These are phyloP conservation scores for Virgularia gustaviana DNA, from an alignment of 92 coral and sea anemone species.

Conservation along the genomic window DNA sequence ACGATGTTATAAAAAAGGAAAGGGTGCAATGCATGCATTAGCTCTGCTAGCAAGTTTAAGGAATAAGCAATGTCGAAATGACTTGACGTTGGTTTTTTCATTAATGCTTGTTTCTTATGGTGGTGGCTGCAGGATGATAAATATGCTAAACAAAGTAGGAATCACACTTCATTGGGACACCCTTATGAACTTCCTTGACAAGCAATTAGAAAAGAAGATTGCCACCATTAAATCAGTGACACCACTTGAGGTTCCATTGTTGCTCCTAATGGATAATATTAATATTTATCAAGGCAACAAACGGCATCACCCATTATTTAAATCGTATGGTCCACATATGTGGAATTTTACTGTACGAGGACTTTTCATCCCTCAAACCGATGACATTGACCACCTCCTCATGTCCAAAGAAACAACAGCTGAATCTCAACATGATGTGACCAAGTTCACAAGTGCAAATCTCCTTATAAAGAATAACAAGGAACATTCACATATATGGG, in stretches of 20 bases:
- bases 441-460: constrained; percentile 7
- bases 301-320: constrained; percentile 48
- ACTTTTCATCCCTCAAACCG: constrained; percentile 9
- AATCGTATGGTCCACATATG: constrained; percentile 40
- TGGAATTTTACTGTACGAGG: constrained; percentile 58
- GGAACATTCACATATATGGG: constrained; percentile 40
- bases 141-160: constrained; percentile 38
- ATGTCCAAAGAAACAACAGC: constrained; percentile 21
- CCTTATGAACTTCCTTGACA: constrained; percentile 27
- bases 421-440: constrained; percentile 32
- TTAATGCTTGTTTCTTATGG: constrained; percentile 39
- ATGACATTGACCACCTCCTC: constrained; percentile 16
- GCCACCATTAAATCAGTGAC: constrained; percentile 4
- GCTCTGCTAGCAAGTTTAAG: constrained; percentile 31
- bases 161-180: constrained; percentile 45
- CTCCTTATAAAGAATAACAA: constrained; percentile 23
- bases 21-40: constrained; percentile 40
- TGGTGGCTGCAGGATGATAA: constrained; percentile 40
- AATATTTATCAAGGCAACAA: constrained; percentile 51
- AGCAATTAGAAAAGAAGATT: constrained; percentile 3
- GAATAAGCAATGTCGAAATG: constrained; percentile 34
- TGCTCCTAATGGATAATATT: constrained; percentile 47
- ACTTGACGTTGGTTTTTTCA: constrained; percentile 31
- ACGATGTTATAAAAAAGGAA: constrained; percentile 24
- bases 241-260: constrained; percentile 35